These are phyloP conservation scores for Cynodonichthys magdalenae DNA, from an alignment of 2,797 vertebrate species.

Conservation along the genomic window DNA sequence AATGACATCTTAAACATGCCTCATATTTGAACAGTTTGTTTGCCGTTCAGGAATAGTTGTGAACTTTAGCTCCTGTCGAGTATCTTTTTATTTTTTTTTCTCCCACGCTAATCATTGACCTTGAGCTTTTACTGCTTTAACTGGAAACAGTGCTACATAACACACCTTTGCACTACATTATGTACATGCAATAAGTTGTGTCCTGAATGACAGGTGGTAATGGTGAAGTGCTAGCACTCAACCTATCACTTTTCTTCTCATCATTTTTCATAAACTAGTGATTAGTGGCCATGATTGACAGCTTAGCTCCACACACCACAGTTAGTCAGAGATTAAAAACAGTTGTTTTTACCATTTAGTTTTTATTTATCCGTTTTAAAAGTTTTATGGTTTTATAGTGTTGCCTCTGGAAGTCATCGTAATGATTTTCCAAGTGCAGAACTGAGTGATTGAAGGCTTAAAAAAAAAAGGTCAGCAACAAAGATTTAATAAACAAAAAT, in stretches of 20 bases:
- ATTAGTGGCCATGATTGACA: conserved; percentile 59
- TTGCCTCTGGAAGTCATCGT: too few species aligned
- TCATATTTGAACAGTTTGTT: conserved; percentile 2
- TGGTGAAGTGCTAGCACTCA: conserved; percentile 32
- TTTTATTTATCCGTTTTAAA: too few species aligned
- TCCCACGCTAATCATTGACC: conserved; percentile 59
- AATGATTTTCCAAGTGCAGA: too few species aligned
- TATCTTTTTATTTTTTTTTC: not conserved
- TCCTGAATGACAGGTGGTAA: conserved; percentile 51
- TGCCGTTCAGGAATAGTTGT: conserved; percentile 13
- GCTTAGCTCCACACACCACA: conserved; percentile 17
- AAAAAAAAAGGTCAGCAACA: too few species aligned
- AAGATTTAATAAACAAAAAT: too few species aligned
- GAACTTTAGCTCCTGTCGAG: conserved; percentile 51
- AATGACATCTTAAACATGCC: not conserved
- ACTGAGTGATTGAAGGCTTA: too few species aligned
- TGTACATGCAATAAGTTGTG: not conserved
- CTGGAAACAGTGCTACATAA: not conserved
- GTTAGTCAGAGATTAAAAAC: too few species aligned
- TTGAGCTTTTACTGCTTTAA: not conserved
- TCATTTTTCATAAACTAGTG: conserved; percentile 53
- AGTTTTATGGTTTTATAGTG: too few species aligned
- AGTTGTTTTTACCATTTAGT: too few species aligned
- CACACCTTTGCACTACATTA: not conserved
- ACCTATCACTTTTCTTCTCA: conserved; percentile 33